These are phyloP conservation scores for Fringilla coelebs DNA, from an alignment of 2,797 vertebrate genomes.

Conservation along the genomic window DNA sequence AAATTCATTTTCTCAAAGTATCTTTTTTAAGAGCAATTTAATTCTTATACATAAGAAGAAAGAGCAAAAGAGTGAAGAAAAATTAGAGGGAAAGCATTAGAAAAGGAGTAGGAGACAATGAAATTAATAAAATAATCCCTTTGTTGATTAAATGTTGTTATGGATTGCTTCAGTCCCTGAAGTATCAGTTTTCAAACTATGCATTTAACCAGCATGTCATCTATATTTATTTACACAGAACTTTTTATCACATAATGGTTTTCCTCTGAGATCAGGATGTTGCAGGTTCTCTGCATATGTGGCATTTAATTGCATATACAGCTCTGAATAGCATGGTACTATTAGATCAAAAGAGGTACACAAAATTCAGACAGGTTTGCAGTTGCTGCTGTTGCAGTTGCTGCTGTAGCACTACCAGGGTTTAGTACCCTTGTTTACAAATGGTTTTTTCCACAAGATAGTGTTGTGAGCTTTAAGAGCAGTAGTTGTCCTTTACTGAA, in stretches of 20 bases:
- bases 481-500: background rate
- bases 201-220: background rate
- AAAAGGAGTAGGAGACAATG: background rate
- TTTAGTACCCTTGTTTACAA: background rate
- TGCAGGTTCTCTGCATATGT: background rate
- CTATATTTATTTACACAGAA: background rate
- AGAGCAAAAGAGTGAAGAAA: background rate
- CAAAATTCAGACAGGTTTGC: background rate
- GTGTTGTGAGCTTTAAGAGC: background rate
- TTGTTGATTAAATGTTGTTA: background rate
- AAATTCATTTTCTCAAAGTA: background rate
- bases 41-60: background rate
- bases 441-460: background rate
- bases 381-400: background rate
- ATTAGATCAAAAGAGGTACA: background rate
- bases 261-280: background rate
- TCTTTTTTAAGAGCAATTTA: background rate
- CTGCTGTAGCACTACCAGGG: too few relatives aligned
- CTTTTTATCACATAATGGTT: background rate
- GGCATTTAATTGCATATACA: background rate
- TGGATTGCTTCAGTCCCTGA: background rate
- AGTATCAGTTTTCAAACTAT: background rate
- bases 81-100: background rate
- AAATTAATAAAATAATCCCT: background rate
- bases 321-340: background rate